Evolutionary conservation across 2,113 vertebrate species (phyloP).

Genomic region (Cyprinodon brontotheroides): DNA sequence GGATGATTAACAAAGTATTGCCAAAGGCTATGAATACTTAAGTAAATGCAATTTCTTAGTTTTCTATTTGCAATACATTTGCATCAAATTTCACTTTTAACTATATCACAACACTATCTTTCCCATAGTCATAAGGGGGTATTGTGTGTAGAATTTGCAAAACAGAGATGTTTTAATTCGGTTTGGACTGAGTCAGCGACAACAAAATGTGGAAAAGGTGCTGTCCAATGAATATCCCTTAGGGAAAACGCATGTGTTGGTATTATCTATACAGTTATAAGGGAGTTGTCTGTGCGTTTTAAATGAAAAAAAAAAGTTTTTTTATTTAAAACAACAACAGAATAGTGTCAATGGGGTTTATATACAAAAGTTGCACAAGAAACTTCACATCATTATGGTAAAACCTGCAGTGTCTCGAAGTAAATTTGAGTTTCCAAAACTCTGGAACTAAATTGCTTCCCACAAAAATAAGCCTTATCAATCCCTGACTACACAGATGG

Average conservation of each 20-base stretch:
- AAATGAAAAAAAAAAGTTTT: constrained; percentile 1
- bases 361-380: constrained; percentile 8
- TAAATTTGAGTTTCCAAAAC: constrained; percentile 2
- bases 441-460: neutral
- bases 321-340: neutral
- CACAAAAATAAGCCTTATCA: constrained; percentile 4
- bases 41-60: too few relatives aligned
- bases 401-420: neutral
- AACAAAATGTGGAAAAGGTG: too few relatives aligned
- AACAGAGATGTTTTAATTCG: too few relatives aligned
- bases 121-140: too few relatives aligned
- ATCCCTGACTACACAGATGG: constrained; percentile 10
- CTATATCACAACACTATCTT: too few relatives aligned
- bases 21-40: too few relatives aligned
- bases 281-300: neutral
- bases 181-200: too few relatives aligned
- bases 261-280: neutral
- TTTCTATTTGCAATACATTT: too few relatives aligned
- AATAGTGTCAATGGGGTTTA: neutral
- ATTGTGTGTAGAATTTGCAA: too few relatives aligned
- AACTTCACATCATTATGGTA: constrained; percentile 8
- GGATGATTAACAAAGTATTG: too few relatives aligned
- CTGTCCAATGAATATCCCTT: too few relatives aligned
- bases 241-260: neutral
- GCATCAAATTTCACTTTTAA: too few relatives aligned